A percentile compares a stretch with the other conserved stretches of the same genome.
These are phyloP conservation scores for Anolis sagrei DNA, from an alignment of 2,113 vertebrate genomes.

Conservation along the genomic window DNA sequence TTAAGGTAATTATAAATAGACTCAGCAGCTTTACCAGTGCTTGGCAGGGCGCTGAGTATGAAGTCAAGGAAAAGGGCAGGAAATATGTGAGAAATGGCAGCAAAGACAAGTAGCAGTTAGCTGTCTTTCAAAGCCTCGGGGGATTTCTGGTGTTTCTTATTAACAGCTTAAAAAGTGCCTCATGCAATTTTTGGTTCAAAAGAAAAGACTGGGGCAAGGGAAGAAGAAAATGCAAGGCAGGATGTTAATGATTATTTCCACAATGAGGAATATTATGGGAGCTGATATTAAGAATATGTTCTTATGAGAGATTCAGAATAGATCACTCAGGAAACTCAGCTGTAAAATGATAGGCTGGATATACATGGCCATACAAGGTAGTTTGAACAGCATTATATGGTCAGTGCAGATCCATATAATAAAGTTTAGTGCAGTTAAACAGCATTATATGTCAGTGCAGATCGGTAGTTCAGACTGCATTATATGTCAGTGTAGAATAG, in stretches of 20 bases:
- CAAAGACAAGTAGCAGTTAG: conserved; percentile 58
- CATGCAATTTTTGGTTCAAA: neutral
- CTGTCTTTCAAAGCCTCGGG: conserved; percentile 65
- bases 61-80: conserved; percentile 54
- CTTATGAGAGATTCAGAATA: neutral
- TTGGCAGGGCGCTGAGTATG: conserved; percentile 31
- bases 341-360: neutral
- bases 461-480: too few species aligned
- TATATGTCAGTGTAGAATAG: too few species aligned
- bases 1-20: conserved; percentile 60
- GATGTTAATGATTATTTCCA: neutral
- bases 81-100: conserved; percentile 64
- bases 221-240: neutral
- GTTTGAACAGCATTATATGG: too few species aligned
- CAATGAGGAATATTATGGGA: neutral
- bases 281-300: neutral
- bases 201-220: neutral
- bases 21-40: conserved; percentile 49
- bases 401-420: too few species aligned
- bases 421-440: too few species aligned
- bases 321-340: too few species aligned
- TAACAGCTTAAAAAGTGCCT: neutral
- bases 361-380: too few species aligned
- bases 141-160: conserved; percentile 33
- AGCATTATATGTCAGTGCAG: too few species aligned